Base-by-base conservation (phyloP, 1,140 invertebrate species). In the Popillia japonica region DNA sequence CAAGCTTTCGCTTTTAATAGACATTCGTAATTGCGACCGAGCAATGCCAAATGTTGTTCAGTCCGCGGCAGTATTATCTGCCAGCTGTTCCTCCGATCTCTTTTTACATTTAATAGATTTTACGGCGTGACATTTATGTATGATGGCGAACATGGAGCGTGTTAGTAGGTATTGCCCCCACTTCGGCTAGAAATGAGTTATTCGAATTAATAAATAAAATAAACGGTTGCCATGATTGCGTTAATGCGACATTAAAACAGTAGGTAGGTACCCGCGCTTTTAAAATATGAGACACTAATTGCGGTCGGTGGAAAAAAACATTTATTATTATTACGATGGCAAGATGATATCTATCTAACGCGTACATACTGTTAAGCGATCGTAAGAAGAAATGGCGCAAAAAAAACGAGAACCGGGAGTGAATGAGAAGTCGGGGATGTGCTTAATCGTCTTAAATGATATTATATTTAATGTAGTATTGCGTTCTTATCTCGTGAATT, bases 171-270 rank as follows among this genome's bases (percentile, higher is more conserved):
- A 17, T 17, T n/a, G 48, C 6, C 42, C 27, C 48, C 48, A 7
- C 48, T 55, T 55, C 48, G 48, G 17, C 48, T n/a, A n/a, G 14
- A n/a, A 55, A 55, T 55, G 48, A 55, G 17, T 55, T 55, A 55
- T 55, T 55, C 48, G 48, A 55, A 55, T 55, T 55, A 55, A 55
- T 55, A 55, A 55, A 55, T 55, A 55, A 55, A 55, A 55, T 55
- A 55, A 55, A 55, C 14, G 48, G 48, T 55, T 55, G 17, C n/a
- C 17, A 14, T 55, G 48, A 55, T 55, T 55, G 48, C 48, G 48
- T 55, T 55, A 55, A 55, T 55, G 48, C 48, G 48, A 55, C 48
- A 55, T 55, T 55, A 55, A 55, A 55, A 55, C 48, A 55, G 48
- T 55, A 17, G 14, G 48, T 55, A 55, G 14, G 48, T 55, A 55